Conservation (phyloP, 2,888 invertebrate species). For the Teleogryllus oceanicus region DNA sequence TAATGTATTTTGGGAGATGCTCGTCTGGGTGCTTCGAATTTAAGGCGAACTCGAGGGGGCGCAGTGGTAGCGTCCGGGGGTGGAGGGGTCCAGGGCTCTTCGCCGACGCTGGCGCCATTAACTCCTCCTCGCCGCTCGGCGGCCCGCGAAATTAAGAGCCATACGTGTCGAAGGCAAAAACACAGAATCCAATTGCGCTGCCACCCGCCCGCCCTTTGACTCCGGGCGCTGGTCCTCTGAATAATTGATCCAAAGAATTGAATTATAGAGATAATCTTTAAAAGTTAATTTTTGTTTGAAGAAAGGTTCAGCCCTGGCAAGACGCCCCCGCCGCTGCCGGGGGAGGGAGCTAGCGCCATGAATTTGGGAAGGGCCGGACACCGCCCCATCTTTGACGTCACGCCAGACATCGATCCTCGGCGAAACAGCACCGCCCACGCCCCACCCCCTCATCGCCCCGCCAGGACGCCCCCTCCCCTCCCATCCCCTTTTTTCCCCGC, state of each 20-base stretch:
- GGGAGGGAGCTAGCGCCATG: neutral
- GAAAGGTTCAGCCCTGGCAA: neutral
- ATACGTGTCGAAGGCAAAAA: neutral
- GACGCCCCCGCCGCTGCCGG: neutral
- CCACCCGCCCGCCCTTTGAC: neutral
- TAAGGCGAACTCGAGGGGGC: no score
- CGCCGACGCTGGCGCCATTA: no score
- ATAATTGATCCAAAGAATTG: conserved; percentile 7
- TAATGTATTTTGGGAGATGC: no score
- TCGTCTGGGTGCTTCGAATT: no score
- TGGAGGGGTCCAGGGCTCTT: no score
- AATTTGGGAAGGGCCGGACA: neutral
- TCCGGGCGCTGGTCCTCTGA: conserved; percentile 4
- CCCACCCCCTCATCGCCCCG: no score
- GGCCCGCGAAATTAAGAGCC: neutral
- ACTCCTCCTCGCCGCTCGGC: neutral
- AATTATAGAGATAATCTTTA: conserved; percentile 1
- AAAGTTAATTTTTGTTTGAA: conserved; percentile 18
- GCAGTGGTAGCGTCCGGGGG: no score
- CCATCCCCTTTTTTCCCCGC: no score
- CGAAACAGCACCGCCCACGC: neutral
- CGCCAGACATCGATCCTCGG: neutral
- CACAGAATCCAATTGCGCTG: neutral
- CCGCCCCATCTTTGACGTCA: conserved; percentile 5
- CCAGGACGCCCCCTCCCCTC: no score